Evolutionary conservation across 2,888 invertebrate species (phyloP), one percentile per base, ranked within the genome.

Genomic region (Mythimna loreyi): DNA sequence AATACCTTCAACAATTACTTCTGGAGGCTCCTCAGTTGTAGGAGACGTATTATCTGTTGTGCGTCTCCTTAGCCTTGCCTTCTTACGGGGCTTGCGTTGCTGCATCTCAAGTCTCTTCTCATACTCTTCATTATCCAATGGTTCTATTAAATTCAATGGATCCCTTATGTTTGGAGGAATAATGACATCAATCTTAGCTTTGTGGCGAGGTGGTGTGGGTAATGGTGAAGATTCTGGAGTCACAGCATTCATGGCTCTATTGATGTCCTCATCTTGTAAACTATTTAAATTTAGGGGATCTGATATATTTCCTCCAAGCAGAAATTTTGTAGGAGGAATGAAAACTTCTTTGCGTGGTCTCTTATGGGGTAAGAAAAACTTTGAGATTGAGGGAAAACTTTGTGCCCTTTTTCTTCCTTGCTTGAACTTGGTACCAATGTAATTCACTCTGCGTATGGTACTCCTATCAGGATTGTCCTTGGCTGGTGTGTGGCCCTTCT

Each of bases 261-360:
- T 97, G 25, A 97, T 96, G 84, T 97, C 97, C 89, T 98, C 98
- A 90, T 98, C 97, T 92, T 97, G 98, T 85, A 99, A 96, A 89
- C 99, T 99, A 89, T 98, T 99, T 73, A 99, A 94, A 94, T 99
- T 99, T 56, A 99, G 94, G 0, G 99, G 99, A 96, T 99, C 99
- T 82, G 98, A 98, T 82, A 99, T 99, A 92, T 99, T 99, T 11
- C 99, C 99, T 55, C 99, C 99, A 2, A 99, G 96, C 6, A 99
- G 94, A 93, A 99, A 99, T 92, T 99, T 99, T 0, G 98, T 98
- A 0, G 99, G 99, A 62, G 98, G 97, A 85, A 98, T 98, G 81
- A 98, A 97, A 66, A 97, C 97, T 81, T 97, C 97, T 86, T 97
- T 97, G 80, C 97, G 97, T 61, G 97, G 96, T 68, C 97, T 96